Percentiles rank a stretch among this genome's conserved stretches.
Conservation (phyloP, 2,113 vertebrate genomes). For the Manacus vitellinus region DNA sequence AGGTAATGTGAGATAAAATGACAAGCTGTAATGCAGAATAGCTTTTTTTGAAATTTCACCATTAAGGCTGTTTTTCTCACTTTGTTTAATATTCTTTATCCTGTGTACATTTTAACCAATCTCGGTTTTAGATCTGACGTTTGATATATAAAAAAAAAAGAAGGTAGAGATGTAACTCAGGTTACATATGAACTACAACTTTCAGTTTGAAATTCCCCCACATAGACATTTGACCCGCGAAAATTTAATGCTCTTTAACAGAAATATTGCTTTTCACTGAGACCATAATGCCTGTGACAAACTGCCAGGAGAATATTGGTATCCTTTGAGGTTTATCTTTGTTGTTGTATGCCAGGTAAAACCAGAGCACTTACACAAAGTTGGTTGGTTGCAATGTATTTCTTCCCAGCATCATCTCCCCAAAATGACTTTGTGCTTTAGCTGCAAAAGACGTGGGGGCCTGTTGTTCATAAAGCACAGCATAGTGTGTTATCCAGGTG, state of each 20-base stretch:
- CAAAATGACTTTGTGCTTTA: not conserved
- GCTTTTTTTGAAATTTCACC: not conserved
- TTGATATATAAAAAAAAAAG: not conserved
- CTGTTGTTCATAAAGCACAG: not conserved
- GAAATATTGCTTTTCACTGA: not conserved
- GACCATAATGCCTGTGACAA: not conserved
- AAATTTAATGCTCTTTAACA: not conserved
- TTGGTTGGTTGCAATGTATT: not conserved
- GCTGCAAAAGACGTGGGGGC: not conserved
- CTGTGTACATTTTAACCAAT: not conserved
- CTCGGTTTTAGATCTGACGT: not conserved
- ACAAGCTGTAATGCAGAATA: not conserved
- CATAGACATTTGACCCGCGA: fast-evolving
- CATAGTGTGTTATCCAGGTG: not conserved
- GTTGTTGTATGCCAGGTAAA: not conserved
- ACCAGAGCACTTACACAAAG: not conserved
- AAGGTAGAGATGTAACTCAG: not conserved
- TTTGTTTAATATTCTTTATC: not conserved
- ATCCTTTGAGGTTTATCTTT: not conserved
- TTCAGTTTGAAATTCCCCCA: not conserved
- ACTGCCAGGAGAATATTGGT: not conserved
- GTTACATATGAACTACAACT: not conserved
- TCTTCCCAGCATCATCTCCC: not conserved
- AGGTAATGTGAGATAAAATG: not conserved
- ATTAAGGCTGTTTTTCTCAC: not conserved